Evolutionary conservation across 30 jellyfish, hydroid and myxozoan genomes (phyloP), one percentile per base, ranked within the genome.

Genomic region (Hydractinia echinata): DNA sequence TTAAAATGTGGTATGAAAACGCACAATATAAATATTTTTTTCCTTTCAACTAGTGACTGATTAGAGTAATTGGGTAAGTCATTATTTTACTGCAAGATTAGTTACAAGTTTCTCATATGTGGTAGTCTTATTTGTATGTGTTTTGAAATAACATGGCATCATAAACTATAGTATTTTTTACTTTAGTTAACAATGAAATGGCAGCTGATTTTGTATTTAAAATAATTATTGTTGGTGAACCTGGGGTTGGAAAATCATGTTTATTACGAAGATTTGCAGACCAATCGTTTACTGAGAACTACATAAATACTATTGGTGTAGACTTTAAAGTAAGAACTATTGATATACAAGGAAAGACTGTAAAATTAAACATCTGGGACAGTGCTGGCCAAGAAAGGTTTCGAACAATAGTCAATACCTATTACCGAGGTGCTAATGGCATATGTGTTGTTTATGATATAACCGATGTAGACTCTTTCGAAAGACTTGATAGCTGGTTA

Each of bases 301-400:
- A 93, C 66, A 88, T 93, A 50, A 93, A 93, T 87, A 93, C 99
- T 53, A 93, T 93, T 79, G 99, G 99, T n/a, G 99, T 93, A 16
- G 99, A 93, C 70, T 93, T 93, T 81, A 93, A 93, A 67, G 99
- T 93, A 5, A 88, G 99, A 19, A 93, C 99, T 5, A 53, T 93
- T 67, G 96, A 93, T 10, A 79, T 93, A 54, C 58, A 18, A 61
- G 99, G 99, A 8, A 93, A 88, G 79, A 87, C 94, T 5, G 94
- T 93, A 11, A 93, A 93, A 82, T 82, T 93, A 71, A 93, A 88
- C 67, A 94, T 94, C 4, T 94, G 99, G 99, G 99, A 94, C 89
- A 81, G 92, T 76, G 99, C 99, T 1, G 99, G 99, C 5, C 99
- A 94, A 66, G 99, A 94, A 77, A 76, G 99, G 53, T 94, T 94